Evolutionary conservation across 2,888 invertebrate species (phyloP).

Genomic region (Agrotis puta): DNA sequence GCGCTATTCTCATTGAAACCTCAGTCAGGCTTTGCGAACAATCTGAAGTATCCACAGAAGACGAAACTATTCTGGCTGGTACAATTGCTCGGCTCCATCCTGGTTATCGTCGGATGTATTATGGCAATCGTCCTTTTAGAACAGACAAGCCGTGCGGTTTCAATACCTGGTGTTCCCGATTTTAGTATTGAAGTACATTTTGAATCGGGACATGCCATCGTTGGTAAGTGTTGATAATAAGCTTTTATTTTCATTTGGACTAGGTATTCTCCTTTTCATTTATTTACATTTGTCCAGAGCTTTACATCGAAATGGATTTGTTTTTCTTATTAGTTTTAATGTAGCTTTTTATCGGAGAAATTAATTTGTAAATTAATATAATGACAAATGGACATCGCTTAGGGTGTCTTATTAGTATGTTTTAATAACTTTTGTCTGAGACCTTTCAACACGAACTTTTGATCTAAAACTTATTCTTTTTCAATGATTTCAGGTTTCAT

Average conservation of each 20-base stretch:
- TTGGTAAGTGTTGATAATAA: constrained; percentile 68
- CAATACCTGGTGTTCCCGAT: neutral
- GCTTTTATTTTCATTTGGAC: neutral
- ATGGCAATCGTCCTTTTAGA: constrained; percentile 62
- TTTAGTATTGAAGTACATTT: constrained; percentile 18
- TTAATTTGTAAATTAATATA: too few species aligned
- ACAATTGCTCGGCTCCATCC: constrained; percentile 75
- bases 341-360: too few species aligned
- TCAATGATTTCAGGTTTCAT: constrained; percentile 75
- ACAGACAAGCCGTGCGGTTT: neutral
- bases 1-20: constrained; percentile 75
- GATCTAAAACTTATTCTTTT: neutral
- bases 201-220: constrained; percentile 70
- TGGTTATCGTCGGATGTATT: constrained; percentile 75
- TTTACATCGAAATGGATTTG: too few species aligned
- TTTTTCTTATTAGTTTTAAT: too few species aligned
- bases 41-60: constrained; percentile 72
- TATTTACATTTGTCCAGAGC: too few species aligned
- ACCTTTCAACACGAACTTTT: too few species aligned
- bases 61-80: constrained; percentile 73
- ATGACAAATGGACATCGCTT: too few species aligned
- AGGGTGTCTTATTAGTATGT: too few species aligned
- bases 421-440: too few species aligned
- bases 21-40: constrained; percentile 73
- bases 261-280: neutral